These are phyloP conservation scores for Perizoma affinitatum DNA, from an alignment of 2,888 invertebrate genomes.

Conservation along the genomic window DNA sequence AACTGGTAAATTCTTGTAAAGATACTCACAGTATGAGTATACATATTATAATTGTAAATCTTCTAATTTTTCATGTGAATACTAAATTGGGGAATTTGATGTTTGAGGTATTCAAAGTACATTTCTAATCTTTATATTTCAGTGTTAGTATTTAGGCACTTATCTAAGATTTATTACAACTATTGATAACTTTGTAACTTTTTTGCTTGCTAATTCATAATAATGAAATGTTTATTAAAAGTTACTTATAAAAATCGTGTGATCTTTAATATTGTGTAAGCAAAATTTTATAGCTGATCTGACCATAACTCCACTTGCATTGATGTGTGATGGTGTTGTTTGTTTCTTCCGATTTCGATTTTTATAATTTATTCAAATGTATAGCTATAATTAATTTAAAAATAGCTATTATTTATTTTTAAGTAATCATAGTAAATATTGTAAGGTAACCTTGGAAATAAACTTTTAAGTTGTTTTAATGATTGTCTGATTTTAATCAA, in stretches of 20 bases:
- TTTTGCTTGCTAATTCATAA: slow-evolving; percentile 19
- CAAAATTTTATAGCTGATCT: slow-evolving; percentile 6
- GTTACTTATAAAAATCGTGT: slow-evolving; percentile 10
- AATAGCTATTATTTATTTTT: too few relatives aligned
- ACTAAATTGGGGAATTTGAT: too few relatives aligned
- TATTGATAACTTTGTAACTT: background rate
- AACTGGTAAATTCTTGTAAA: too few relatives aligned
- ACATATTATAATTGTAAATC: too few relatives aligned
- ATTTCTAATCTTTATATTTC: too few relatives aligned
- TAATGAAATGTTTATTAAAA: slow-evolving; percentile 1
- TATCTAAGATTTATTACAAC: too few relatives aligned
- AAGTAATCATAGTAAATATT: slow-evolving; percentile 1
- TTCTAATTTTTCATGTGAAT: too few relatives aligned
- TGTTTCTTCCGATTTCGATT: slow-evolving; percentile 9
- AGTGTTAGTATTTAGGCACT: too few relatives aligned
- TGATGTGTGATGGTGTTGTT: slow-evolving; percentile 6
- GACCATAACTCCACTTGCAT: slow-evolving; percentile 10
- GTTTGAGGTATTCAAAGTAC: too few relatives aligned
- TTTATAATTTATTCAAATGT: slow-evolving; percentile 1
- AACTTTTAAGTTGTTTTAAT: slow-evolving; percentile 25
- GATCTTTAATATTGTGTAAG: background rate
- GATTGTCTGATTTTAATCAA: slow-evolving; percentile 9
- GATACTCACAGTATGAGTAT: too few relatives aligned
- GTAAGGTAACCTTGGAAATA: slow-evolving; percentile 22
- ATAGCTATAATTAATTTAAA: too few relatives aligned